Evolutionary conservation across 1,140 invertebrate species (phyloP), one percentile per base, ranked within the genome.

Genomic region (Aricia agestis): DNA sequence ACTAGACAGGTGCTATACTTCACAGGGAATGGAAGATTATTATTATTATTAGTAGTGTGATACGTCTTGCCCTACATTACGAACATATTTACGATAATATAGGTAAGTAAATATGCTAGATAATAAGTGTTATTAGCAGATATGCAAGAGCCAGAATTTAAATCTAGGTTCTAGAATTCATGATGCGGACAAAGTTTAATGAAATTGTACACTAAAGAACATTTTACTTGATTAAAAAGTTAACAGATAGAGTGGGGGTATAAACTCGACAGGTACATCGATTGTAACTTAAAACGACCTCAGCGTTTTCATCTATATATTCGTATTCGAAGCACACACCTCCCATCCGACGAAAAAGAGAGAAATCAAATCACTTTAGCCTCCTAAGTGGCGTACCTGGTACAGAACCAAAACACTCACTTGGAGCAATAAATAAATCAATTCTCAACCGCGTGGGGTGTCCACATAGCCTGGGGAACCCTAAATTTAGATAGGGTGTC

Each of bases 341-440:
- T 63, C 19, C 15, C 57, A 32, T 57, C 31, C 25, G 13, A 57
- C 25, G 19, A 52, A 68, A 67, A 69, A 68, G 25, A 70, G 66
- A 17, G 65, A 76, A 76, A 78, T 78, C 72, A 75, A 77, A 81
- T 81, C 73, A 77, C 71, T 73, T 82, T 74, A 76, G 73, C 66
- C 71, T 61, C 71, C 72, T 81, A 80, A 82, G 77, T 78, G 77
- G 76, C 65, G 75, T 78, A 78, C 76, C 77, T 74, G 76, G 78
- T 78, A 82, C 76, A 76, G 75, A 79, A 80, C 78, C 75, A 76
- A 72, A 78, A 82, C 78, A 78, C 77, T 78, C 77, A 78, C 74
- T 77, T 72, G 72, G 69, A 71, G 76, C 82, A 80, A 82, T 85
- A 85, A 85, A 85, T 85, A 85, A 85, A 85, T 85, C 83, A 85